Base-by-base conservation (phyloP, 2,888 invertebrate genomes). In the Erpobdella octoculata region DNA sequence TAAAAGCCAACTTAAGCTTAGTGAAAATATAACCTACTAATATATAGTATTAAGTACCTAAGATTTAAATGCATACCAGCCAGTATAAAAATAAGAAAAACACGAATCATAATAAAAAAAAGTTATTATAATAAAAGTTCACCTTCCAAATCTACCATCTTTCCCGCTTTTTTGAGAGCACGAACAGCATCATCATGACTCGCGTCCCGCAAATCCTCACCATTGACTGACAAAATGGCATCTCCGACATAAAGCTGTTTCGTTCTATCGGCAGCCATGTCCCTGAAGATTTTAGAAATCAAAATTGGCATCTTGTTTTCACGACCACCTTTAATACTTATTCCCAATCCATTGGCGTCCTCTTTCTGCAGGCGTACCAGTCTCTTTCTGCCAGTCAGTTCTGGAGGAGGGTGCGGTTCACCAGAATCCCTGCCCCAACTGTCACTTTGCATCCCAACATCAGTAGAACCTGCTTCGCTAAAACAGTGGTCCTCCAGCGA, bases 281-380 rank as follows among this genome's bases (percentile, higher is more conserved):
- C 86, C 80, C 86, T 85, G 84, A 97, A 97, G 83, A 98, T 97
- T 86, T 97, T 97, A 76, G 95, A 95, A 83, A 97, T 97, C 73
- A 97, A 88, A 79, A 98, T 97, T 0, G 97, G 97, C 96, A 98
- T 97, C 82, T 94, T 94, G 84, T 97, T 97, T 84, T 98, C 97
- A 80, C 91, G 90, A 25, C 97, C 97, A 65, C 97, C 97, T 84
- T 98, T 97, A 78, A 98, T 98, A 77, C 96, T 96, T 80, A 98
- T 96, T 62, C 97, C 98, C 76, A 98, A 87, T 25, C 98, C 97
- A 85, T 93, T 95, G 84, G 93, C 93, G 82, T 97, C 97, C 74
- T 94, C 93, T 85, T 98, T 98, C 70, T 93, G 89, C 70, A 98
- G 94, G 80, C 93, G 89, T 74, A 98, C 96, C 78, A 91, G 86